Conservation (phyloP, 2,113 vertebrate species). For the Corvus hawaiiensis region DNA sequence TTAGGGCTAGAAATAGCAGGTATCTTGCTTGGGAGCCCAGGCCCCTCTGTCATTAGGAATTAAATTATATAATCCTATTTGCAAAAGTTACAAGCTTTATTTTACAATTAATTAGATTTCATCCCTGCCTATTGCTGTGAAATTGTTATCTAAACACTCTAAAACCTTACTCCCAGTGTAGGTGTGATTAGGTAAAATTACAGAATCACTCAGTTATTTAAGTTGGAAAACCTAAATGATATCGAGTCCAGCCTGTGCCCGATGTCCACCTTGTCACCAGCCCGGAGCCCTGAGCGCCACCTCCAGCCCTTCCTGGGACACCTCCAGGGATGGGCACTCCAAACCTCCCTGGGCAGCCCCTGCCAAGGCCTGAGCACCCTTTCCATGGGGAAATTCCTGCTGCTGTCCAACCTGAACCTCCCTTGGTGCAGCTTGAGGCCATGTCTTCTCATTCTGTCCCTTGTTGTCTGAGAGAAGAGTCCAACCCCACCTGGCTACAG, state of each 20-base stretch:
- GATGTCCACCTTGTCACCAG: background rate
- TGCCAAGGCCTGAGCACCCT: too few species aligned
- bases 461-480: background rate
- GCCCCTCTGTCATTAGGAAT: background rate
- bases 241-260: background rate
- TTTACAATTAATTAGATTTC: conserved; percentile 29
- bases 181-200: background rate
- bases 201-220: background rate
- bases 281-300: background rate
- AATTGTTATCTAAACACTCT: background rate
- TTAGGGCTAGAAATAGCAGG: background rate
- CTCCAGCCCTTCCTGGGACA: background rate
- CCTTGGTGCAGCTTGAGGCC: background rate
- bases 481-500: background rate
- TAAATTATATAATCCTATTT: conserved; percentile 29
- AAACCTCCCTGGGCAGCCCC: background rate
- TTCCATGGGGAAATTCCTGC: background rate
- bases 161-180: background rate
- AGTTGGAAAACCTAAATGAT: background rate
- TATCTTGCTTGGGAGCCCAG: background rate
- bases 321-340: background rate
- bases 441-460: accelerated
- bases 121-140: background rate
- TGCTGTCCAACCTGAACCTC: background rate
- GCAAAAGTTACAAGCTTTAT: conserved; percentile 16